Conservation (phyloP, 2,888 invertebrate genomes). For the Busseola fusca region DNA sequence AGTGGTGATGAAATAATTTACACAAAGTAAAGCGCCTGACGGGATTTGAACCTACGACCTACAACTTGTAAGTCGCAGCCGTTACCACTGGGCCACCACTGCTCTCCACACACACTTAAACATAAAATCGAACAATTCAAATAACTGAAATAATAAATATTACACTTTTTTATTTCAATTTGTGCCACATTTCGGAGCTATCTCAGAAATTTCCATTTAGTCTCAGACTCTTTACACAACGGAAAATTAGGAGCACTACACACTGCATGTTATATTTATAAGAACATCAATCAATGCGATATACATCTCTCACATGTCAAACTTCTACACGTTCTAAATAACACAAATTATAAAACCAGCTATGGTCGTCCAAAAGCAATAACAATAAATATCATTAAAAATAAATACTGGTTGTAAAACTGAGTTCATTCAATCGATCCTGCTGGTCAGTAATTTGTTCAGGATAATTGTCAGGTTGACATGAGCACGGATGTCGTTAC, state of each 20-base stretch:
- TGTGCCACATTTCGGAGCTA: background rate
- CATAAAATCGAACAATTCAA: no score
- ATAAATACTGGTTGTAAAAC: conserved; percentile 12
- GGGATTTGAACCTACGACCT: no score
- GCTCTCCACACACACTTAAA: no score
- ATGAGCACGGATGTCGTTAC: conserved; percentile 21
- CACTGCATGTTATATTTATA: background rate
- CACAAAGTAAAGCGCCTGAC: no score
- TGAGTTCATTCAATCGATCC: conserved; percentile 12
- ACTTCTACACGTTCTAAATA: background rate
- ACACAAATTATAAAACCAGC: background rate
- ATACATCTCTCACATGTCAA: background rate
- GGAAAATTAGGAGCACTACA: background rate
- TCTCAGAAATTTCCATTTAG: background rate
- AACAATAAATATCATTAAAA: conserved; percentile 10
- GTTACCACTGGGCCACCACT: no score
- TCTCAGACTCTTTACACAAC: background rate
- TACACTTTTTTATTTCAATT: no score
- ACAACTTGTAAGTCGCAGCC: no score
- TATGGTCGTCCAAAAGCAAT: background rate
- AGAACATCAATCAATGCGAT: background rate
- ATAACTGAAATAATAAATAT: no score
- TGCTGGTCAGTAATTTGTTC: conserved; percentile 26
- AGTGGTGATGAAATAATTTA: no score
- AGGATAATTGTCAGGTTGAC: conserved; percentile 37